Evolutionary conservation across 2,113 vertebrate species (phyloP), one percentile per base, ranked within the genome.

Genomic region (Emydura subglobosa): DNA sequence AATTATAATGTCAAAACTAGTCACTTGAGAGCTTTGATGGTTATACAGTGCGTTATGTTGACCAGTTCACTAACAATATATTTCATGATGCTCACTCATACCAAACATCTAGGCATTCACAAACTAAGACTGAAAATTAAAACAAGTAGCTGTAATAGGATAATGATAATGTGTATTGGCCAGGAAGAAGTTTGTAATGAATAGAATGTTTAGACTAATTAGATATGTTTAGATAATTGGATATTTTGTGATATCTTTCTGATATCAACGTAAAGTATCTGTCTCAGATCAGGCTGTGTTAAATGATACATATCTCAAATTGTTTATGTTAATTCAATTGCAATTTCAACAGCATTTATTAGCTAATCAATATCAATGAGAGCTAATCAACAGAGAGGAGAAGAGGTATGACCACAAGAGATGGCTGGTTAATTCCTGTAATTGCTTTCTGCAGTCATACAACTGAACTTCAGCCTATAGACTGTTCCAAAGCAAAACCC

Each of bases 131-230:
- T 65, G 47, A 54, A 42, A 55, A 2, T 24, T 55, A 8, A 14
- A 65, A 55, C 3, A 16, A 68, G 78, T n/a, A 79, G 49, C 4
- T 1, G 0, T 3, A 4, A 74, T n/a, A 14, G 1, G 19, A n/a
- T 76, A 76, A 65, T 10, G 5, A 61, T 61, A 88, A 54, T 1
- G 7, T 51, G 29, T 27, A 10, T 47, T 51, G 25, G 1, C 81
- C 59, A 59, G 50, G 29, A 95, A 13, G 17, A 24, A 81, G 76
- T 31, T 42, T 80, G 17, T 42, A 79, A 29, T 34, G 59, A 76
- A 83, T n/a, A 80, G 10, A 54, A 6, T 55, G 17, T 6, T 83
- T 86, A 27, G 7, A 80, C 4, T 79, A 79, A 72, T 2, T 59
- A 47, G 2, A 8, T 31, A 91, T 55, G 47, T 47, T 47, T 47